Base-by-base conservation (phyloP, 35 echinoderm and acorn worm genomes). In the Eucidaris tribuloides region DNA sequence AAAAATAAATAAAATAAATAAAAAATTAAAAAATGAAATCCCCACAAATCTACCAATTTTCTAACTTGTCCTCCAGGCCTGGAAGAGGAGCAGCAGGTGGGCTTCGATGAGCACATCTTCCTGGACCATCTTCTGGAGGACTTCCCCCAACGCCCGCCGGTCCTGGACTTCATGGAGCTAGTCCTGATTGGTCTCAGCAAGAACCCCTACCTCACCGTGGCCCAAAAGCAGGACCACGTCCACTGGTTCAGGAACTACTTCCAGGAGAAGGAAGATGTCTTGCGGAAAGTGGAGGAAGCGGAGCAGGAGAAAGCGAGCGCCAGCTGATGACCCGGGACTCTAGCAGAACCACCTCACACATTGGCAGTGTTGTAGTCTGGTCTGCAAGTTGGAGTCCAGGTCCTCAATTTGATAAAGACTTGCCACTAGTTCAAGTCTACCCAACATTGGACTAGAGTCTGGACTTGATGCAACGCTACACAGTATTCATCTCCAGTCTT, bases 161-260 rank as follows among this genome's bases (percentile, higher is more conserved):
- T 97, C 58, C 80, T 58, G 4, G 82, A 92, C 78, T 97, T 97
- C 64, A 97, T 97, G 89, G 94, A 97, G 39, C 79, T 97, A 19
- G 94, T 97, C 20, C 46, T 92, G 14, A 84, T 89, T 46, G 94
- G 89, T 13, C 78, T 97, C 7, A 62, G 85, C 46, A 92, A 92
- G 82, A 97, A 97, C 46, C 85, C 94, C 3, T 97, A 80, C 78
- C 60, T 97, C 13, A 97, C 94, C 30, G 94, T 93, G 32, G 36
- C 84, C 50, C 94, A 97, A 50, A 97, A 97, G 68, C 87, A 89
- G 46, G 90, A 97, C 13, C 90, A 97, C 61, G 84, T 97, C 7
- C 62, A 87, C 14, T 97, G 94, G 94, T 97, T 97, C 58, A 76
- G 66, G 55, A 40, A 84, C 6, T 97, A 97, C 76, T 97, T 97